These are phyloP conservation scores for Yponomeuta cagnagella DNA, from an alignment of 2,888 invertebrate genomes.

Conservation along the genomic window DNA sequence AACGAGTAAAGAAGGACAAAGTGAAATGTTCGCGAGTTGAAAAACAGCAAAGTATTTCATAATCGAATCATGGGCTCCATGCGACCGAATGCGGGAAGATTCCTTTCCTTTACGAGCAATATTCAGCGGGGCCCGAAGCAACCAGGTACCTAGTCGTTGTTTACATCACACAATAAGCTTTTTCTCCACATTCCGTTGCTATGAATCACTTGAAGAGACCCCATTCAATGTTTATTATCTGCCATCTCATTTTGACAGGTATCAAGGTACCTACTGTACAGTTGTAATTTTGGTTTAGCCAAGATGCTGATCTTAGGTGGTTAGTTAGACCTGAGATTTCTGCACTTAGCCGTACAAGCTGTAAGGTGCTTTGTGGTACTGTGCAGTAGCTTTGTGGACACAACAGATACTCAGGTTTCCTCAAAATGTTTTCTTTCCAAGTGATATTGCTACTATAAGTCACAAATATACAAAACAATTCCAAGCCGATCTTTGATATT, in stretches of 20 bases:
- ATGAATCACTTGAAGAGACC: slow-evolving; percentile 37
- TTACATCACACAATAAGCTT: slow-evolving; percentile 19
- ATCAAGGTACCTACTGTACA: neutral
- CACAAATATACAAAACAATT: too few relatives aligned
- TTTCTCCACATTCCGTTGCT: slow-evolving; percentile 32
- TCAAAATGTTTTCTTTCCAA: too few relatives aligned
- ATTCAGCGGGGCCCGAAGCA: slow-evolving; percentile 76
- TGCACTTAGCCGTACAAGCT: neutral
- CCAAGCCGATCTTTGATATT: too few relatives aligned
- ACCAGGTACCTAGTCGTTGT: slow-evolving; percentile 56
- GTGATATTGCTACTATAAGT: too few relatives aligned
- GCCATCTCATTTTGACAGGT: slow-evolving; percentile 14
- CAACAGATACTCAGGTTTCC: too few relatives aligned
- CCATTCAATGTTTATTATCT: neutral
- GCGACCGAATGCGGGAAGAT: slow-evolving; percentile 75
- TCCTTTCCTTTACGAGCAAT: slow-evolving; percentile 76
- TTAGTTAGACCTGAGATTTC: neutral
- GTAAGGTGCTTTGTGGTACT: neutral
- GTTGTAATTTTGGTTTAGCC: neutral
- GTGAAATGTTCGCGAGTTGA: slow-evolving; percentile 42
- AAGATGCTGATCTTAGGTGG: too few relatives aligned
- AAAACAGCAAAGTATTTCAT: slow-evolving; percentile 29
- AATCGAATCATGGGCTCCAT: slow-evolving; percentile 74
- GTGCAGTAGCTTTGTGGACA: too few relatives aligned
- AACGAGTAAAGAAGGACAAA: slow-evolving; percentile 20